Percentiles rank a stretch among this genome's conserved stretches.
These are phyloP conservation scores for Isotomurus palustris DNA, from an alignment of 2,888 invertebrate species.

Conservation along the genomic window DNA sequence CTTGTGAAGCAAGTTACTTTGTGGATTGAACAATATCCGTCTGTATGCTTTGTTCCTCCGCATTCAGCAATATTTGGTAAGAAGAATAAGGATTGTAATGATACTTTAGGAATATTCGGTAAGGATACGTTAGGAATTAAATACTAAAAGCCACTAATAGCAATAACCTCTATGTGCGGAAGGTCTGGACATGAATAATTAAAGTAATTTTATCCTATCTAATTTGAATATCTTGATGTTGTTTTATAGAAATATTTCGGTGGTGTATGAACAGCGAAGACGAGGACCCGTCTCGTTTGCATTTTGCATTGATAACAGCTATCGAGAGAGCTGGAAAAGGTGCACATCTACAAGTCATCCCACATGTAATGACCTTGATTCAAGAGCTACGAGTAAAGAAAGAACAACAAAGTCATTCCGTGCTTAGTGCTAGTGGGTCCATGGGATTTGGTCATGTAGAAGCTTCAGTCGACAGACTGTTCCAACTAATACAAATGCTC, in stretches of 20 bases:
- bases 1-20: constrained; percentile 32
- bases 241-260: constrained; percentile 37
- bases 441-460: constrained; percentile 13
- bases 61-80: constrained; percentile 43
- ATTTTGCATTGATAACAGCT: constrained; percentile 37
- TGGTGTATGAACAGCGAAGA: constrained; percentile 33
- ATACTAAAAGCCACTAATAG: too few relatives aligned
- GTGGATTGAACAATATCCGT: constrained; percentile 40
- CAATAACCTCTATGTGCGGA: background rate
- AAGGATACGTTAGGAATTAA: background rate
- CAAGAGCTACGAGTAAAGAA: constrained; percentile 38
- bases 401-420: constrained; percentile 14
- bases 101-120: background rate
- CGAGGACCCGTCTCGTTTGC: constrained; percentile 31
- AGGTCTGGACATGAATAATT: too few relatives aligned
- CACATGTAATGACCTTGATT: constrained; percentile 42
- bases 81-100: background rate
- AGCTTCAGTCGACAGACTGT: constrained; percentile 31
- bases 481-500: constrained; percentile 42
- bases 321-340: constrained; percentile 39
- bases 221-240: background rate
- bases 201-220: background rate
- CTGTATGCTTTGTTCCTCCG: constrained; percentile 41
- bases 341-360: constrained; percentile 43
- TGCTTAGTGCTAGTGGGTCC: constrained; percentile 12